Percentiles rank a stretch among this genome's conserved stretches.
phyloP scores from a whole-genome alignment of 2,797 vertebrate species.

The Miichthys miiuy region DNA sequence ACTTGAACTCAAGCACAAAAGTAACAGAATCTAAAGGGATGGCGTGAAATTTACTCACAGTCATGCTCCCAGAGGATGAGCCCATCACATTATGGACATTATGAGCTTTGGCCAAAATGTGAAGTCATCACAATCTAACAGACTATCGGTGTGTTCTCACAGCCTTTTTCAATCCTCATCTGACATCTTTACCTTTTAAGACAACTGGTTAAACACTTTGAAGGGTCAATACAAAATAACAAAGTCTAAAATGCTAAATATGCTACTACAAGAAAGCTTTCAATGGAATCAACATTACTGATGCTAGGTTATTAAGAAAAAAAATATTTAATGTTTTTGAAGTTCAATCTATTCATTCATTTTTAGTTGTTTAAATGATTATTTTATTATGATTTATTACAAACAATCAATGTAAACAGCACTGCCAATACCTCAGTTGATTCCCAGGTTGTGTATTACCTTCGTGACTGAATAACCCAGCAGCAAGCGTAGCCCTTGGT shows the following conservation, averaged over 20 bases:
- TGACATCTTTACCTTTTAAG: neutral
- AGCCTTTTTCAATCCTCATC: neutral
- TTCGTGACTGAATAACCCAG: constrained; percentile 54
- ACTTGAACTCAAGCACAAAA: neutral
- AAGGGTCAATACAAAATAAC: neutral
- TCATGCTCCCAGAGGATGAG: constrained; percentile 16
- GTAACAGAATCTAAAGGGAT: neutral
- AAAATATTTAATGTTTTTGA: neutral
- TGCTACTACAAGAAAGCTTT: too few relatives aligned
- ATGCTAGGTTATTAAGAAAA: too few relatives aligned
- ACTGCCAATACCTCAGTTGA: constrained; percentile 16
- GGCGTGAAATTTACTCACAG: neutral
- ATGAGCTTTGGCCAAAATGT: constrained; percentile 7
- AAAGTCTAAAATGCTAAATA: too few relatives aligned
- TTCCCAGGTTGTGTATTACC: constrained; percentile 47
- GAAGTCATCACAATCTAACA: neutral
- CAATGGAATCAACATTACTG: too few relatives aligned
- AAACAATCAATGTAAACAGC: constrained; percentile 16
- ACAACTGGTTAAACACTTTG: neutral
- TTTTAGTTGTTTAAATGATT: neutral
- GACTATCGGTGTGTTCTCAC: neutral
- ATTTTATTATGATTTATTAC: too few relatives aligned
- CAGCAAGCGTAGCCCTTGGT: constrained; percentile 60
- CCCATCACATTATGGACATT: neutral
- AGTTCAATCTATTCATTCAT: neutral